phyloP scores from a whole-genome alignment of 2,888 invertebrate species.

The Xylota segnis region DNA sequence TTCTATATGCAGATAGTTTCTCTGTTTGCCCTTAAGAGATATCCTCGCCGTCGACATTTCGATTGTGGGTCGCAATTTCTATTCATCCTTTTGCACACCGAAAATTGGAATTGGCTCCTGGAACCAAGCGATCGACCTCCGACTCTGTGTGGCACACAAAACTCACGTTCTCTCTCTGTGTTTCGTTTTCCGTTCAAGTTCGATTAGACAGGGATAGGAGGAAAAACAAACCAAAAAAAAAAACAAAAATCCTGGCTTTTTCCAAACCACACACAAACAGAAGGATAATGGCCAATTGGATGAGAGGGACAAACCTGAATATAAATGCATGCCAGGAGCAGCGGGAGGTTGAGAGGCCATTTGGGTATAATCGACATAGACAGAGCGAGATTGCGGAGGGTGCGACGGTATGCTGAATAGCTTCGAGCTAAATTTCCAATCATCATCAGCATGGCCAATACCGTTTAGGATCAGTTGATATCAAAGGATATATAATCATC shows the following conservation, averaged over 20 bases:
- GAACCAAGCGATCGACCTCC: conserved; percentile 22
- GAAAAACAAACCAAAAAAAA: too few relatives aligned
- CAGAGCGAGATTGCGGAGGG: neutral
- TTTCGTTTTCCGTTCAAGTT: neutral
- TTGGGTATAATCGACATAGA: conserved; percentile 49
- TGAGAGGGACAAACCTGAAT: conserved; percentile 62
- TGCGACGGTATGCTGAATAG: conserved; percentile 21
- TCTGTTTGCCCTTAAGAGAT: conserved; percentile 55
- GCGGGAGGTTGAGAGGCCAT: conserved; percentile 30
- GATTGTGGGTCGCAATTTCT: conserved; percentile 69
- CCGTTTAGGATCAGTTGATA: conserved; percentile 70
- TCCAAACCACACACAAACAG: conserved; percentile 58
- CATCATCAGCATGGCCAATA: conserved; percentile 67
- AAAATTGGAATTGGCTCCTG: conserved; percentile 72
- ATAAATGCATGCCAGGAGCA: conserved; percentile 54
- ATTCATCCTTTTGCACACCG: conserved; percentile 60
- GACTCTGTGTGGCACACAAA: conserved; percentile 22
- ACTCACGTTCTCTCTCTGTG: conserved; percentile 1
- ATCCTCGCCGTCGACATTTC: conserved; percentile 35
- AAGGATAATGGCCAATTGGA: conserved; percentile 66
- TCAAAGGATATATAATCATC: conserved; percentile 66
- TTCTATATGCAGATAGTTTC: conserved; percentile 65
- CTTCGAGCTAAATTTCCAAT: conserved; percentile 73
- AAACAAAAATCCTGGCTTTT: conserved; percentile 52
- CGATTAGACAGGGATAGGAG: conserved; percentile 35